Percentiles rank a stretch among this genome's conserved stretches.
phyloP scores from a whole-genome alignment of 2,797 vertebrate genomes.

The Pangasius mekongensis region DNA sequence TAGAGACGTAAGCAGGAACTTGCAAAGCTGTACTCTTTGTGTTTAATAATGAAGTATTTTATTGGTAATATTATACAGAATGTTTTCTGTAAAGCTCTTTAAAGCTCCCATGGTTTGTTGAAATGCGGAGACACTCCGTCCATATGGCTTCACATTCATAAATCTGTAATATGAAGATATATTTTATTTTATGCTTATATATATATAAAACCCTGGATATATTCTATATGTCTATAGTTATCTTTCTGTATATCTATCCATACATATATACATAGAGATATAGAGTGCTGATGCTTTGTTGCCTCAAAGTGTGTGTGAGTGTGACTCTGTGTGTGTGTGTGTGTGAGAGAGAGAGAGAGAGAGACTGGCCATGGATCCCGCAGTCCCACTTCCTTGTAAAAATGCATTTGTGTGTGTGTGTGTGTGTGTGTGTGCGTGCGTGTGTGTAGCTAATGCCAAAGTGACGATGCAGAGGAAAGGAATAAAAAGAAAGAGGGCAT shows the following conservation, averaged over 20 bases:
- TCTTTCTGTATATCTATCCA: background rate
- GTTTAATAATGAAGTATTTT: background rate
- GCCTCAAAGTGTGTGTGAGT: background rate
- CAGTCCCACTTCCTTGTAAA: conserved; percentile 5
- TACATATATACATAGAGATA: background rate
- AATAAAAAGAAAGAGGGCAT: conserved; percentile 10
- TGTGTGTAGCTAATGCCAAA: background rate
- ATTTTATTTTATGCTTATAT: background rate
- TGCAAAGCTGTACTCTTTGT: background rate
- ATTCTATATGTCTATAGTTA: background rate
- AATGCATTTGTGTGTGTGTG: conserved; percentile 1
- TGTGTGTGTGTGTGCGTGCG: conserved; percentile 1
- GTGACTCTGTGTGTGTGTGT: background rate
- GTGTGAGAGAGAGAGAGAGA: no score
- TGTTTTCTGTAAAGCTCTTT: background rate
- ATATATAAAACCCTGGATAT: background rate
- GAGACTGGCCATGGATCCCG: background rate
- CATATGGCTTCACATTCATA: background rate
- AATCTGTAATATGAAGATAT: background rate
- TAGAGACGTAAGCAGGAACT: background rate
- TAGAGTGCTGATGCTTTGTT: background rate
- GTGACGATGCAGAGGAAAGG: background rate
- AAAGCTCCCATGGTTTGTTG: background rate
- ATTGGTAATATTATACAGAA: background rate
- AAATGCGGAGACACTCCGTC: background rate